Conservation (phyloP, 2,888 invertebrate genomes). For the Arrhopalites spinosus region DNA sequence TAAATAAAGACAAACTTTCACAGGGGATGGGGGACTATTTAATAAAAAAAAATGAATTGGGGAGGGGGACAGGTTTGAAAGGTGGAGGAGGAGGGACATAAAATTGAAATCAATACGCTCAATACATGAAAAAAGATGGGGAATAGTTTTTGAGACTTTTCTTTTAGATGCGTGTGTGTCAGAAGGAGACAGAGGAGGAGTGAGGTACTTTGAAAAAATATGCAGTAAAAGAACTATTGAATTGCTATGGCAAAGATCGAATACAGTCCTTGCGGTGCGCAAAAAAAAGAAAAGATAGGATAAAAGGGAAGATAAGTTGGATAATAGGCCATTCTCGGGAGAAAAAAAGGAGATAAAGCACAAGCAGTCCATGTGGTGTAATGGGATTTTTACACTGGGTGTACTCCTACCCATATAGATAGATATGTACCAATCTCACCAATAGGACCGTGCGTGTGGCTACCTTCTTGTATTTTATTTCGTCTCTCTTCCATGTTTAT, state of each 20-base stretch:
- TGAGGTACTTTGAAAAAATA: background rate
- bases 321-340: slow-evolving; percentile 19
- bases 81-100: no score
- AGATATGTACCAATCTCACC: no score
- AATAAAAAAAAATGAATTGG: no score
- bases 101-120: no score
- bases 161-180: background rate
- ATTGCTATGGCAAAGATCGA: slow-evolving; percentile 1
- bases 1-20: no score
- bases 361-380: slow-evolving; percentile 25
- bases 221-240: background rate
- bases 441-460: background rate
- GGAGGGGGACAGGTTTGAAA: no score
- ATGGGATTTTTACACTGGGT: slow-evolving; percentile 9
- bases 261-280: background rate
- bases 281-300: background rate
- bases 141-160: no score
- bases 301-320: slow-evolving; percentile 24
- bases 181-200: background rate
- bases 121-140: no score
- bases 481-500: no score
- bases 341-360: slow-evolving; percentile 34
- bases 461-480: background rate
- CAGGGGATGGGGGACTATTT: no score
- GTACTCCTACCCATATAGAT: no score